These are phyloP conservation scores for Harpalus rubripes DNA, from an alignment of 2,888 invertebrate genomes.

Conservation along the genomic window DNA sequence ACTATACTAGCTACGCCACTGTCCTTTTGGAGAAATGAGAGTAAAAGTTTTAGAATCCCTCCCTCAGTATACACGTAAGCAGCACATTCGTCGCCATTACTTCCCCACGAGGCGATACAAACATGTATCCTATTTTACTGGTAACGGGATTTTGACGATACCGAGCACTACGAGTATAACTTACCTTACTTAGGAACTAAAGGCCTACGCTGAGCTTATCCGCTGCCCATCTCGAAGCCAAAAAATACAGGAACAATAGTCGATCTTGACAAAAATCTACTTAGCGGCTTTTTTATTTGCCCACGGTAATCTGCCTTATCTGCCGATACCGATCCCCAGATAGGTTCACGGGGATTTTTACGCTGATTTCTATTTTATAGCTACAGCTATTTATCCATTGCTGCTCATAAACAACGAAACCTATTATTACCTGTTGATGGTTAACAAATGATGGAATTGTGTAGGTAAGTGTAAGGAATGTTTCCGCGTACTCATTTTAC, in stretches of 20 bases:
- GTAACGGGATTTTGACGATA: constrained; percentile 62
- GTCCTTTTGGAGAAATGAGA: background rate
- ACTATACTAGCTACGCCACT: no score
- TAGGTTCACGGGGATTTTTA: constrained; percentile 1
- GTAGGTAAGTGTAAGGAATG: background rate
- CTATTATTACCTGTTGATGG: constrained; percentile 29
- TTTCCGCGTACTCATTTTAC: constrained; percentile 4
- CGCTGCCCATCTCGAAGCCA: constrained; percentile 43
- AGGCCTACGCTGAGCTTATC: constrained; percentile 46
- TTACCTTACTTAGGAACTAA: constrained; percentile 52
- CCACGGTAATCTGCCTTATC: constrained; percentile 56
- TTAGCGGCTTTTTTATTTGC: constrained; percentile 57
- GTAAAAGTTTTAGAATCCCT: constrained; percentile 36
- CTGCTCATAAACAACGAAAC: background rate
- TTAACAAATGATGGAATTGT: constrained; percentile 14
- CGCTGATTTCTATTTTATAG: constrained; percentile 17
- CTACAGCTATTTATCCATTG: constrained; percentile 30
- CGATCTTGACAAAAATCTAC: constrained; percentile 58
- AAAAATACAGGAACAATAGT: constrained; percentile 59
- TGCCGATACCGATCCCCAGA: constrained; percentile 16
- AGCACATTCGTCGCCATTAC: constrained; percentile 60
- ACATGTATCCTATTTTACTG: constrained; percentile 60
- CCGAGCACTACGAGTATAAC: constrained; percentile 24
- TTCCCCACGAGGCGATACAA: constrained; percentile 33
- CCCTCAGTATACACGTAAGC: constrained; percentile 6